A percentile compares a stretch with the other conserved stretches of the same genome.
Conservation (phyloP, 1,140 invertebrate species). For the Onthophagus taurus region DNA sequence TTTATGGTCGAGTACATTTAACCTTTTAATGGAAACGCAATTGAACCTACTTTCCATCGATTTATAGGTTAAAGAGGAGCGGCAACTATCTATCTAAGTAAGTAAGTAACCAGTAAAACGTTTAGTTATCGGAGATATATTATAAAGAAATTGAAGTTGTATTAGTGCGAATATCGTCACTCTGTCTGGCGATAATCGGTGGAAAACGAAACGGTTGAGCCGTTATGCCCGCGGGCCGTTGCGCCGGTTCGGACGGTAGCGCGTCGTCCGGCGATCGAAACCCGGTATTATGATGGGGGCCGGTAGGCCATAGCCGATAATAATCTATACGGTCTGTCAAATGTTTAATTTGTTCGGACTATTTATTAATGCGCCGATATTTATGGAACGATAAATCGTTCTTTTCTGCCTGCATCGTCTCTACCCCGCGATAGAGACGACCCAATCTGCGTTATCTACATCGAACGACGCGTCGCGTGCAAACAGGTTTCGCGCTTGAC, state of each 20-base stretch:
- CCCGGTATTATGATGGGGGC: constrained; percentile 21
- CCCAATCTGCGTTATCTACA: constrained; percentile 18
- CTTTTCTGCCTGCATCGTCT: constrained; percentile 18
- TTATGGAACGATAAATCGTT: constrained; percentile 24
- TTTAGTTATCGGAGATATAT: no score
- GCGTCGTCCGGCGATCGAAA: constrained; percentile 17
- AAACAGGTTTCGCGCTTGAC: background rate
- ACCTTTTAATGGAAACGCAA: no score
- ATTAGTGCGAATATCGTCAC: no score
- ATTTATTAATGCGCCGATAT: constrained; percentile 34
- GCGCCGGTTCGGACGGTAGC: background rate
- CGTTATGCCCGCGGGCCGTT: background rate
- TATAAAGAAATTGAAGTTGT: no score
- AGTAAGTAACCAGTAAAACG: no score
- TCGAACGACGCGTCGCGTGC: constrained; percentile 7
- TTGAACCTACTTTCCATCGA: no score
- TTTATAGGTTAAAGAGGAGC: no score
- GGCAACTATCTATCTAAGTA: no score
- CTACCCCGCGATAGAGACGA: constrained; percentile 18
- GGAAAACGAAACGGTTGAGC: background rate
- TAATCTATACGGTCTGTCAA: constrained; percentile 30
- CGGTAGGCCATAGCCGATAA: constrained; percentile 26
- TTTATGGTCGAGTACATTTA: no score
- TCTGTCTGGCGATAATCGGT: no score
- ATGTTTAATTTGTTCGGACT: constrained; percentile 33